Percentiles rank a stretch among this genome's conserved stretches.
phyloP scores from a whole-genome alignment of 2,888 invertebrate genomes.

The Xestia xanthographa region DNA sequence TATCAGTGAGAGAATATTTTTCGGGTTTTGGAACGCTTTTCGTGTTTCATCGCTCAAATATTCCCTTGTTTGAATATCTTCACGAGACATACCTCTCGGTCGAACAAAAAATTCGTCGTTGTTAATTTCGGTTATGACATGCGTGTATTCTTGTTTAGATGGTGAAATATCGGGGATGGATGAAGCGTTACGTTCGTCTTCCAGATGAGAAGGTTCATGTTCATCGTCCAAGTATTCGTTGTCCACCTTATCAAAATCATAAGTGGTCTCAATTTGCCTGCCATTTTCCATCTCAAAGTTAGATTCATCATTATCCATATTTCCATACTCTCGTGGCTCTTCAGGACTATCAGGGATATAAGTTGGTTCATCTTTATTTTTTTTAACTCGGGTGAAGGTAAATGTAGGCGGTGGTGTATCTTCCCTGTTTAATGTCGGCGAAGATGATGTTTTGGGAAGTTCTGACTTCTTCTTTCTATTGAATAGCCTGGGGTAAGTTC shows the following conservation, averaged over 20 bases:
- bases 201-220: conserved; percentile 73
- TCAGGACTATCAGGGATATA: conserved; percentile 85
- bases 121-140: conserved; percentile 95
- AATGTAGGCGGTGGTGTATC: conserved; percentile 91
- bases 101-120: conserved; percentile 96
- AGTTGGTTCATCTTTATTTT: conserved; percentile 86
- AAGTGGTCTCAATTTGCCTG: conserved; percentile 82
- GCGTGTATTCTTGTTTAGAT: conserved; percentile 87
- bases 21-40: conserved; percentile 93
- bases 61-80: conserved; percentile 94
- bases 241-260: conserved; percentile 90
- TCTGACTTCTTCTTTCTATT: conserved; percentile 86
- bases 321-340: conserved; percentile 87
- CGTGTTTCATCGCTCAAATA: conserved; percentile 95
- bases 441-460: conserved; percentile 88
- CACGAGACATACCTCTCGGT: conserved; percentile 95
- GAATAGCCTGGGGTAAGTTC: conserved; percentile 94
- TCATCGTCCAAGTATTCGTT: conserved; percentile 90
- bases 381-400: conserved; percentile 92
- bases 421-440: conserved; percentile 88
- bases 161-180: conserved; percentile 83
- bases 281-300: conserved; percentile 83
- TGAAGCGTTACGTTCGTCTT: conserved; percentile 73
- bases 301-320: conserved; percentile 77
- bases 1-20: conserved; percentile 92